Evolutionary conservation across 37 sponge, comb jelly and placozoan genomes (phyloP), one percentile per base, ranked within the genome.

Genomic region (Hormiphora californensis): DNA sequence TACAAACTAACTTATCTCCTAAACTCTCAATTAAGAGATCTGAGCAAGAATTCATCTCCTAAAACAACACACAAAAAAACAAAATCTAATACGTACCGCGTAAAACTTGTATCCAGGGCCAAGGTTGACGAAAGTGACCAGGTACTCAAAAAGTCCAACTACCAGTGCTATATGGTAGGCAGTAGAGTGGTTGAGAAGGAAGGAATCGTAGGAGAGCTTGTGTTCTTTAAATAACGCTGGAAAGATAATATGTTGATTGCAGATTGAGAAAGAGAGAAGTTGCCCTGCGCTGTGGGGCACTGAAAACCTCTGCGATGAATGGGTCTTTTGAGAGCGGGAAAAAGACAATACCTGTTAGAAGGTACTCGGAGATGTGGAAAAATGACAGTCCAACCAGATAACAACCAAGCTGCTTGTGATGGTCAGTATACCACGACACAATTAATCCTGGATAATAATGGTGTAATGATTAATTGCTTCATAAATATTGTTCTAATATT

Each of bases 351-450:
- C 81, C 81, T 0, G 95, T 93, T n/a, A 88, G 31, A 63, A 93
- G 59, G 69, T 90, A 97, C 85, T 97, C 98, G 0, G 98, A 94
- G 27, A 78, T 55, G 68, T 97, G 98, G 59, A 97, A 97, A 63
- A 97, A 90, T 0, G 93, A 54, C 61, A 97, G 44, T 5, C 91
- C 88, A 27, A 88, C 87, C 28, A 88, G n/a, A 63, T 97, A 97
- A 12, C 69, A 23, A 0, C 96, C 96, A 51, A 93, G 87, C 43
- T 73, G 81, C 40, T 22, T 41, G 46, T 73, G 81, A 3, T 11
- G 0, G 27, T 46, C n/a, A n/a, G n/a, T n/a, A n/a, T n/a, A n/a
- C n/a, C n/a, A n/a, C n/a, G n/a, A n/a, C n/a, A n/a, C n/a, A n/a
- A n/a, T n/a, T n/a, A n/a, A n/a, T n/a, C n/a, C n/a, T n/a, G n/a